Evolutionary conservation across 2,113 vertebrate genomes (phyloP).

Genomic region (Hemiprocne comata): DNA sequence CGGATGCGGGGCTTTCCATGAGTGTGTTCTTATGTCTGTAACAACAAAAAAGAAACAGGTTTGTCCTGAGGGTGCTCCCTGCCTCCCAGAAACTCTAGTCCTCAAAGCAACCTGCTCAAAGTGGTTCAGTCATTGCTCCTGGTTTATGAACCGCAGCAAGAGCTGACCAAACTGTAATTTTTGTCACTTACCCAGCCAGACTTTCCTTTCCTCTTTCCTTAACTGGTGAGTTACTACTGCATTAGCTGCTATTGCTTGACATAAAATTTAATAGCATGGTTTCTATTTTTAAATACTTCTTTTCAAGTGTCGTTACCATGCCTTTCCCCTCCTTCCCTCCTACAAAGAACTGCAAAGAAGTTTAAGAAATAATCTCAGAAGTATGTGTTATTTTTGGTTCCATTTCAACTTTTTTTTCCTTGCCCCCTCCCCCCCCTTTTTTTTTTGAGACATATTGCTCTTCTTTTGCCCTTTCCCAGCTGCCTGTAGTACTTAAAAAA

Average conservation of each 20-base stretch:
- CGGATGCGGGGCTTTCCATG: neutral
- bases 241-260: neutral
- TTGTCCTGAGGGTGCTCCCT: neutral
- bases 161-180: neutral
- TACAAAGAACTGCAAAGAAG: constrained; percentile 3
- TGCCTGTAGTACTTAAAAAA: constrained; percentile 38
- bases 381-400: constrained; percentile 45
- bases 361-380: constrained; percentile 55
- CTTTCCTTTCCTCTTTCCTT: neutral
- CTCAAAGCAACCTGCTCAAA: neutral
- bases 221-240: neutral
- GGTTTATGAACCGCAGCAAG: neutral
- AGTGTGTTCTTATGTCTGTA: neutral
- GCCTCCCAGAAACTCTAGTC: neutral
- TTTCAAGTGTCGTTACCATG: neutral
- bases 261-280: neutral
- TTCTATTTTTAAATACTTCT: constrained; percentile 41
- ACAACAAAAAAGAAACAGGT: neutral
- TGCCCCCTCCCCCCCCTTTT: neutral
- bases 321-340: neutral
- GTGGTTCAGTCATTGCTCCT: neutral
- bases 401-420: constrained; percentile 55
- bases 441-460: constrained; percentile 65
- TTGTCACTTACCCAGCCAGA: neutral
- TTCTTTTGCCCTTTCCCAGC: constrained; percentile 50